Percentiles rank a stretch among this genome's conserved stretches.
Evolutionary conservation across 2,888 invertebrate genomes (phyloP).

Genomic region (Sesia bembeciformis): DNA sequence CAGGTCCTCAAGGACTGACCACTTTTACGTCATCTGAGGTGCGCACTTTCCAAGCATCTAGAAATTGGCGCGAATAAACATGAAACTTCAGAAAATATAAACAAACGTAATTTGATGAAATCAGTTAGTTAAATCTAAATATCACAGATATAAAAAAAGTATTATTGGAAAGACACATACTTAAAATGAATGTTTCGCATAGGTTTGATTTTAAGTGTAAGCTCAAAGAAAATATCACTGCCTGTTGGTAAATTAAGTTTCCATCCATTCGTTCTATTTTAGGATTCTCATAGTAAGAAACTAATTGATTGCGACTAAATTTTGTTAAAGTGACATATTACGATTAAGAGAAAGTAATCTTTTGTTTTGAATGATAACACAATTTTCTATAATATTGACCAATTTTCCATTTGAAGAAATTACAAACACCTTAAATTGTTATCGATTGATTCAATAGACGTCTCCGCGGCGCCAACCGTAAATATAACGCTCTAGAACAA

Average conservation of each 20-base stretch:
- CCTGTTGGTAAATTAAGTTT: constrained; percentile 1
- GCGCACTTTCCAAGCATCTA: constrained; percentile 64
- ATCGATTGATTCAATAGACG: too few species aligned
- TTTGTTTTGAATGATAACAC: too few species aligned
- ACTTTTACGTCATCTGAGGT: constrained; percentile 70
- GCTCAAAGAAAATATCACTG: constrained; percentile 6
- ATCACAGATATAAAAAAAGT: not conserved
- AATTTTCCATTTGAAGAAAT: too few species aligned
- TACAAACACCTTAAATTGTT: too few species aligned
- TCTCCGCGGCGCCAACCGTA: too few species aligned
- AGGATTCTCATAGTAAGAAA: too few species aligned
- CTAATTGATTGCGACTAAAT: too few species aligned
- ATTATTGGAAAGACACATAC: not conserved
- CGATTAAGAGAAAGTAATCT: too few species aligned
- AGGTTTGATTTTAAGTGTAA: constrained; percentile 2
- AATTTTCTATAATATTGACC: too few species aligned
- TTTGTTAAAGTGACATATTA: too few species aligned
- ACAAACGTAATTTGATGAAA: constrained; percentile 21
- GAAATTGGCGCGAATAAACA: constrained; percentile 54
- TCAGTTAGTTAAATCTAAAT: constrained; percentile 4
- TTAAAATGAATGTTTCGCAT: constrained; percentile 1
- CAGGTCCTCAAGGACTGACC: constrained; percentile 62
- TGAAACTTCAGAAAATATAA: not conserved
- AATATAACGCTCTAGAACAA: too few species aligned
- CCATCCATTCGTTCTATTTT: not conserved